Conservation (phyloP, 2,797 vertebrate genomes). For the Tenualosa thibaudeaui region DNA sequence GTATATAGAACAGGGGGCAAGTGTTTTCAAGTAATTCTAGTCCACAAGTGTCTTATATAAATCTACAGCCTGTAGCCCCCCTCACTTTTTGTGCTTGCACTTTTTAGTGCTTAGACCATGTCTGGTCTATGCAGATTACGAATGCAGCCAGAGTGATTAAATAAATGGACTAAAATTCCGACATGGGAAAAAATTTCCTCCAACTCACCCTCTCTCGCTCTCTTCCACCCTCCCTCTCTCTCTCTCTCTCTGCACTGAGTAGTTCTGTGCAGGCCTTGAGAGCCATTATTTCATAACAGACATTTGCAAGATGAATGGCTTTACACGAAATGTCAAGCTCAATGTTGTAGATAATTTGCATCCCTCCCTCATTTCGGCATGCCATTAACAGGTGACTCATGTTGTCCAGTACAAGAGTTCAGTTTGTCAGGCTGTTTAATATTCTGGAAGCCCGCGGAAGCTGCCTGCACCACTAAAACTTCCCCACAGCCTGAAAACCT, state of each 20-base stretch:
- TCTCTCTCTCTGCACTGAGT: slow-evolving; percentile 26
- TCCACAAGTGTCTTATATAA: not conserved
- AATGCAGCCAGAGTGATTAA: slow-evolving; percentile 32
- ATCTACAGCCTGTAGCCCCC: not conserved
- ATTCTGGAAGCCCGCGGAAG: slow-evolving; percentile 20
- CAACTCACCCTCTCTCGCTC: not conserved
- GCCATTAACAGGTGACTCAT: slow-evolving; percentile 62
- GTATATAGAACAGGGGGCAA: not conserved
- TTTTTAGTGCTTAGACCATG: not conserved
- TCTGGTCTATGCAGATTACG: slow-evolving; percentile 35
- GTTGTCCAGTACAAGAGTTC: slow-evolving; percentile 54
- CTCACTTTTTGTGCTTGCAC: not conserved
- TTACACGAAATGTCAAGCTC: slow-evolving; percentile 66
- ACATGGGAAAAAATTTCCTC: not conserved
- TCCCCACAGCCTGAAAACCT: not conserved
- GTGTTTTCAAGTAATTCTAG: not conserved
- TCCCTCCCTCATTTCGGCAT: slow-evolving; percentile 47
- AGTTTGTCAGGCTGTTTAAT: slow-evolving; percentile 55
- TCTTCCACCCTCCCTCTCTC: not conserved
- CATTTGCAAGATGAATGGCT: slow-evolving; percentile 59
- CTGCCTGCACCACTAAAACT: not conserved
- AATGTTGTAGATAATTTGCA: slow-evolving; percentile 66
- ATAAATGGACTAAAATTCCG: slow-evolving; percentile 32
- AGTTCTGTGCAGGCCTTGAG: slow-evolving; percentile 57
- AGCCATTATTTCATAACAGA: slow-evolving; percentile 60